Evolutionary conservation across 2,797 vertebrate species (phyloP).

Genomic region (Phoebastria nigripes): DNA sequence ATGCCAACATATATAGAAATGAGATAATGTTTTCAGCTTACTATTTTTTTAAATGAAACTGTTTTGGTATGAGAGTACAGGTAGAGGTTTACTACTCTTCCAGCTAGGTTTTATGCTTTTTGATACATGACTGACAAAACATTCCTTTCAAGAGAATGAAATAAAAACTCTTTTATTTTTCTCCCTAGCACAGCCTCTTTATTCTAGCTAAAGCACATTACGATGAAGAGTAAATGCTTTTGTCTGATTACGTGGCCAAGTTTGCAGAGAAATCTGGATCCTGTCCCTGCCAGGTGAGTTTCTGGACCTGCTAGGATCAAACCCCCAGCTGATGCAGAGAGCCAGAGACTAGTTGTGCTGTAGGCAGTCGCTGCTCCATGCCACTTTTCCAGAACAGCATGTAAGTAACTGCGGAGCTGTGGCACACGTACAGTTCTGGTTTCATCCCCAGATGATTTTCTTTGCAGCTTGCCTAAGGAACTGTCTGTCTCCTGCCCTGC

Average conservation of each 20-base stretch:
- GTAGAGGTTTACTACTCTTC: not conserved
- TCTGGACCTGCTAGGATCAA: not conserved
- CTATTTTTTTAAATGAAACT: not conserved
- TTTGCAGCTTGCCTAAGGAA: not conserved
- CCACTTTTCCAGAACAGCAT: not conserved
- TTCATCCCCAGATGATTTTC: not conserved
- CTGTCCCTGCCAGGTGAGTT: not conserved
- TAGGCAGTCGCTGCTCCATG: not conserved
- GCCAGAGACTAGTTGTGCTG: not conserved
- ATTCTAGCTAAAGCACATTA: not conserved
- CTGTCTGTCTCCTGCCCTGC: not conserved
- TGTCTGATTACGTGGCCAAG: not conserved
- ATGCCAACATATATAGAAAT: not conserved
- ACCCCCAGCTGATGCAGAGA: not conserved
- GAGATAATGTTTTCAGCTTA: not conserved
- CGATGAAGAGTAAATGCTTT: not conserved
- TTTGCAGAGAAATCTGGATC: not conserved
- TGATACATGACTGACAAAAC: not conserved
- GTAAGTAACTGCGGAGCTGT: not conserved
- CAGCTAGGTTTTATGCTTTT: conserved; percentile 22
- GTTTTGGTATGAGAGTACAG: not conserved
- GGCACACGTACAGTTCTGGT: rapidly evolving
- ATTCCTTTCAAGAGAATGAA: not conserved
- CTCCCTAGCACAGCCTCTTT: not conserved
- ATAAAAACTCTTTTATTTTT: not conserved